Conservation (phyloP, 1,140 invertebrate genomes). For the Probaryconus sp. region DNA sequence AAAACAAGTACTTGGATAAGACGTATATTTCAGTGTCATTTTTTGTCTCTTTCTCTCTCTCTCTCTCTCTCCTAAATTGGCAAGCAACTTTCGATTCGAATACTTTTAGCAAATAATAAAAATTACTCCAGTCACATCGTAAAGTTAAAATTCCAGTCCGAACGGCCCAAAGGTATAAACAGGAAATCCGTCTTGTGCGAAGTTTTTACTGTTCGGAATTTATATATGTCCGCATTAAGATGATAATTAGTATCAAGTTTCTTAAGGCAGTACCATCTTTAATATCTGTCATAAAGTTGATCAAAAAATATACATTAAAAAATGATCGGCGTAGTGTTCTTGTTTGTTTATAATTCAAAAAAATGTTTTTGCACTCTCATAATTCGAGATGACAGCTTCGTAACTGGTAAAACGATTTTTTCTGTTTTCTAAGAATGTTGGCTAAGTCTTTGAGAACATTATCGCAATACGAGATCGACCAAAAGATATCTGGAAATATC, state of each 20-base stretch:
- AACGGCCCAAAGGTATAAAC: conserved; percentile 3
- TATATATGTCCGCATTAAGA: conserved; percentile 12
- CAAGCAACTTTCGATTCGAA: neutral
- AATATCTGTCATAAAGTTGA: conserved; percentile 30
- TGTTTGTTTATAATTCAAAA: conserved; percentile 25
- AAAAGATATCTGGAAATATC: too few species aligned
- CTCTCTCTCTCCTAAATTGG: too few species aligned
- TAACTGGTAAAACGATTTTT: conserved; percentile 12
- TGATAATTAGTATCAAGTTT: conserved; percentile 31
- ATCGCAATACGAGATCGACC: too few species aligned
- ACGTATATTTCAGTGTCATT: too few species aligned
- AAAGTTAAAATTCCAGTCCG: neutral
- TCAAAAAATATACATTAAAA: too few species aligned
- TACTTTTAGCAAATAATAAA: conserved; percentile 34
- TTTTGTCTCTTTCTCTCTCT: too few species aligned
- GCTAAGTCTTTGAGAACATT: too few species aligned
- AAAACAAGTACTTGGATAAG: too few species aligned
- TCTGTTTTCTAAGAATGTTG: neutral
- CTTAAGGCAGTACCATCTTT: conserved; percentile 7
- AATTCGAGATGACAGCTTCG: conserved; percentile 33
- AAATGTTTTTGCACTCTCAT: conserved; percentile 32
- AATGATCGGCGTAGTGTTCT: conserved; percentile 3
- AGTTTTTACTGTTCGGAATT: neutral
- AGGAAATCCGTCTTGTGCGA: conserved; percentile 23
- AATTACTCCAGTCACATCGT: conserved; percentile 16